A percentile compares a stretch with the other conserved stretches of the same genome.
Conservation (phyloP, 2,113 vertebrate genomes). For the Chaetodon auriga region DNA sequence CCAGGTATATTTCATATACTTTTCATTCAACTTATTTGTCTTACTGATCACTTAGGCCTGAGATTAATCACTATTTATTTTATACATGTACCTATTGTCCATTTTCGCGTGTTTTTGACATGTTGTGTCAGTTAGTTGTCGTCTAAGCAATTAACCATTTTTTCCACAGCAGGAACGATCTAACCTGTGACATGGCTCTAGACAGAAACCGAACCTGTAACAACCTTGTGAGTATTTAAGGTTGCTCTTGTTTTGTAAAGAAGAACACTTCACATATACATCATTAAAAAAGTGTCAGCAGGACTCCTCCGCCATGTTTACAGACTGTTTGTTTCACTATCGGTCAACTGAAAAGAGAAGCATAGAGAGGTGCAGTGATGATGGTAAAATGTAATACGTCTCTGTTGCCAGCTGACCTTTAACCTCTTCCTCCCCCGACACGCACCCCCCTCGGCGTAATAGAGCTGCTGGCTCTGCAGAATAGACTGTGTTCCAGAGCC, state of each 20-base stretch:
- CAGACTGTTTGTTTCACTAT: too few relatives aligned
- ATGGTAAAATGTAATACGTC: background rate
- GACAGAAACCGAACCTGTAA: background rate
- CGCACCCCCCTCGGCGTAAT: background rate
- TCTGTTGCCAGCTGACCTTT: slow-evolving; percentile 25
- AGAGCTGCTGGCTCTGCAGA: slow-evolving; percentile 38
- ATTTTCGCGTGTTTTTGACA: too few relatives aligned
- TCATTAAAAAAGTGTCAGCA: background rate
- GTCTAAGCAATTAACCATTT: too few relatives aligned
- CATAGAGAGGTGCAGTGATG: background rate
- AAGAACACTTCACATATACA: background rate
- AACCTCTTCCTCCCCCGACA: background rate
- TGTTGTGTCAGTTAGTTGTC: too few relatives aligned
- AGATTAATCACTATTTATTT: too few relatives aligned
- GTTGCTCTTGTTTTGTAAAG: background rate
- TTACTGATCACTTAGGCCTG: too few relatives aligned
- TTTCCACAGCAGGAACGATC: background rate
- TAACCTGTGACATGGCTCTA: too few relatives aligned
- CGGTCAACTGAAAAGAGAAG: too few relatives aligned
- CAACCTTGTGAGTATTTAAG: background rate
- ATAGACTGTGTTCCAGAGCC: slow-evolving; percentile 26
- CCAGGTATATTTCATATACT: too few relatives aligned
- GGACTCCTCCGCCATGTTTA: background rate
- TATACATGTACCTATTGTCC: too few relatives aligned
- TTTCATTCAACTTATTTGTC: too few relatives aligned